Conservation (phyloP, 2,888 invertebrate species). For the Chalcis sispes region DNA sequence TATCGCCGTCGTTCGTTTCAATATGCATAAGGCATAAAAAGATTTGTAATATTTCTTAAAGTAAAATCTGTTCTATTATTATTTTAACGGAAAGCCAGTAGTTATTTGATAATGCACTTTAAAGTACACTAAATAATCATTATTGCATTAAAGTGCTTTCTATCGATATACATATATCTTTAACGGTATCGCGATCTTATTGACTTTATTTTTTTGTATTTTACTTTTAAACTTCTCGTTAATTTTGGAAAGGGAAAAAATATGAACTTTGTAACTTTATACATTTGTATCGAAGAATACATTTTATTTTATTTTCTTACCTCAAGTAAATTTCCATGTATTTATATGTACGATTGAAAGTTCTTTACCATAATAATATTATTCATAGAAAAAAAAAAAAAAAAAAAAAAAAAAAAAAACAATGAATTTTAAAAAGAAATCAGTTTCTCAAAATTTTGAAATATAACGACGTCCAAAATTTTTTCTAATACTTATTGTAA, state of each 20-base stretch:
- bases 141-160: slow-evolving; percentile 14
- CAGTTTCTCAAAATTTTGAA: too few relatives aligned
- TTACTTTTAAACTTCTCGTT: slow-evolving; percentile 23
- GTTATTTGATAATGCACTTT: slow-evolving; percentile 12
- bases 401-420: too few relatives aligned
- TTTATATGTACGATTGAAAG: slow-evolving; percentile 20
- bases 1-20: not conserved
- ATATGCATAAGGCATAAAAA: slow-evolving; percentile 17
- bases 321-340: slow-evolving; percentile 21
- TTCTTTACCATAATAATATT: slow-evolving; percentile 13
- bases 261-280: slow-evolving; percentile 45
- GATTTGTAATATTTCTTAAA: slow-evolving; percentile 18
- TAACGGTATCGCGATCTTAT: slow-evolving; percentile 23
- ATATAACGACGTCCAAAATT: too few relatives aligned
- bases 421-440: too few relatives aligned
- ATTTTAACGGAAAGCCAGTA: slow-evolving; percentile 5
- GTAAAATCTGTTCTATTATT: not conserved
- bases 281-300: slow-evolving; percentile 42
- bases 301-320: slow-evolving; percentile 26
- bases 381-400: not conserved
- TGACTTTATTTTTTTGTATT: slow-evolving; percentile 44
- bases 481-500: not conserved
- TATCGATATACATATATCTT: slow-evolving; percentile 15
- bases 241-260: slow-evolving; percentile 35
- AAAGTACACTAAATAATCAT: not conserved